Percentiles rank a stretch among this genome's conserved stretches.
These are phyloP conservation scores for Typhlichthys eigenmanni DNA, from an alignment of 2,797 vertebrate species.

Conservation along the genomic window DNA sequence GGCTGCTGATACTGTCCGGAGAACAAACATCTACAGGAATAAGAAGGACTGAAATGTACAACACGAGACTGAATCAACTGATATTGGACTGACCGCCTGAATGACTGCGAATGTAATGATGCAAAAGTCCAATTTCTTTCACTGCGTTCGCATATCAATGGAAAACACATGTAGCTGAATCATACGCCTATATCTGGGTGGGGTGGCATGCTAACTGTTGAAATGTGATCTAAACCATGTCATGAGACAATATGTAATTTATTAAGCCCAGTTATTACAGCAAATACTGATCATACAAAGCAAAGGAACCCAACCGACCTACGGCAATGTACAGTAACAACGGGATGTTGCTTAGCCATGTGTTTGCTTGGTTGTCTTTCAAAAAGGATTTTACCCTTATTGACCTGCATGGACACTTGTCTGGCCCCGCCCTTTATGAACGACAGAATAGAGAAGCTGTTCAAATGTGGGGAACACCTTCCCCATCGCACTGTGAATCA, in stretches of 20 bases:
- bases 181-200: slow-evolving; percentile 47
- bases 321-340: background rate
- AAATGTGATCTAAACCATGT: slow-evolving; percentile 21
- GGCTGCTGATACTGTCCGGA: slow-evolving; percentile 22
- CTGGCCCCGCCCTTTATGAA: slow-evolving; percentile 20
- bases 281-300: too few species aligned
- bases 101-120: slow-evolving; percentile 40
- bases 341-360: too few species aligned
- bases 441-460: slow-evolving; percentile 27
- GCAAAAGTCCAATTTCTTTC: slow-evolving; percentile 28
- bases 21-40: slow-evolving; percentile 36
- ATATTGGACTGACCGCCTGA: slow-evolving; percentile 50
- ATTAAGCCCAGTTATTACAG: slow-evolving; percentile 3
- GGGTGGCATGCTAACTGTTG: slow-evolving; percentile 45
- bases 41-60: slow-evolving; percentile 13
- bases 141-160: slow-evolving; percentile 37
- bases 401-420: slow-evolving; percentile 46
- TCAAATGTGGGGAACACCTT: slow-evolving; percentile 55
- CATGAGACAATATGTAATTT: background rate
- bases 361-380: slow-evolving; percentile 11
- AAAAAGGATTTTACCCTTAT: slow-evolving; percentile 37
- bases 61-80: slow-evolving; percentile 18
- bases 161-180: slow-evolving; percentile 47
- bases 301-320: too few species aligned
- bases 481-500: slow-evolving; percentile 62